These are phyloP conservation scores for Oreochromis aureus DNA, from an alignment of 2,113 vertebrate genomes.

Conservation along the genomic window DNA sequence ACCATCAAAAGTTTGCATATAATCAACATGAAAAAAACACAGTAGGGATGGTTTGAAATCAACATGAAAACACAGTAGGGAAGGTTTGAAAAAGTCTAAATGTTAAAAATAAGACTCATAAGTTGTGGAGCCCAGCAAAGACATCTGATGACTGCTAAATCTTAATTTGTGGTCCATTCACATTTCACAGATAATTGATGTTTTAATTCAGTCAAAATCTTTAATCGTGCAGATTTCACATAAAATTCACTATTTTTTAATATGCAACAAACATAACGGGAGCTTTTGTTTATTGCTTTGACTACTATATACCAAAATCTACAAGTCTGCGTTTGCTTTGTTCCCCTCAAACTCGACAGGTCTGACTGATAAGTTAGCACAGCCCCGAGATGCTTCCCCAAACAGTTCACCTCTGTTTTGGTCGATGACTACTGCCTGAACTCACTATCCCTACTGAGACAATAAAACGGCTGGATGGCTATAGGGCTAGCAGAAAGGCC, in stretches of 20 bases:
- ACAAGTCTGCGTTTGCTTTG: not conserved
- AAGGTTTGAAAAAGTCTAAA: slow-evolving; percentile 4
- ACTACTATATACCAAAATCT: not conserved
- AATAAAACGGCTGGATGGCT: slow-evolving; percentile 77
- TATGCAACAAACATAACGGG: not conserved
- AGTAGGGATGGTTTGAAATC: not conserved
- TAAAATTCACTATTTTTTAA: not conserved
- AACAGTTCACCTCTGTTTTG: slow-evolving; percentile 63
- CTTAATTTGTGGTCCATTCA: not conserved
- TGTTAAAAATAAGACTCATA: not conserved
- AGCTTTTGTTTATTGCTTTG: not conserved
- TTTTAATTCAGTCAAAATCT: not conserved
- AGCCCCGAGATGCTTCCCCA: slow-evolving; percentile 20
- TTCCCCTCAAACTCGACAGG: not conserved
- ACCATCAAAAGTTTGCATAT: slow-evolving; percentile 13
- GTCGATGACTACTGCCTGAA: slow-evolving; percentile 71
- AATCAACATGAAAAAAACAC: not conserved
- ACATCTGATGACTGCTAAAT: not conserved
- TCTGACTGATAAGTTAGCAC: slow-evolving; percentile 24
- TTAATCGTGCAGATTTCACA: not conserved
- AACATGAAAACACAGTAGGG: not conserved
- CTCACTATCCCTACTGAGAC: slow-evolving; percentile 71
- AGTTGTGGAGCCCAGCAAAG: not conserved
- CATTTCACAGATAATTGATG: not conserved
- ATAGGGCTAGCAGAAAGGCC: slow-evolving; percentile 63